A percentile compares a stretch with the other conserved stretches of the same genome.
phyloP scores from a whole-genome alignment of 2,888 invertebrate species.

The Patella caerulea region DNA sequence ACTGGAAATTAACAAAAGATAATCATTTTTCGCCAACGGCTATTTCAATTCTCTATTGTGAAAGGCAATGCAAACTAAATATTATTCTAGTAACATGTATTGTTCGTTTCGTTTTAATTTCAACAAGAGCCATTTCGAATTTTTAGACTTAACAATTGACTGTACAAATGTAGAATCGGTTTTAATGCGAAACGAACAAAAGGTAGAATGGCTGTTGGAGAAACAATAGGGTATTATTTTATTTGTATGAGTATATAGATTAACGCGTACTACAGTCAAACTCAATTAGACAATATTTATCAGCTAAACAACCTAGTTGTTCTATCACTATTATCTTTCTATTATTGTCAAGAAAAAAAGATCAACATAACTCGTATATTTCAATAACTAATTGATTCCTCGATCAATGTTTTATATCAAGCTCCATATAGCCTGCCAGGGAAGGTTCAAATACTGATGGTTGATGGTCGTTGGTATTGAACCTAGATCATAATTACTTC shows the following conservation, averaged over 20 bases:
- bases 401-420: too few species aligned
- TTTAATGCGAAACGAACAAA: conserved; percentile 6
- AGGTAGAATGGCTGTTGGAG: background rate
- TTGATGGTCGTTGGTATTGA: too few species aligned
- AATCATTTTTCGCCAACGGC: conserved; percentile 3
- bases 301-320: background rate
- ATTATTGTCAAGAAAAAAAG: too few species aligned
- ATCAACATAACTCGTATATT: too few species aligned
- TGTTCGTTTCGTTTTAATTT: conserved; percentile 12
- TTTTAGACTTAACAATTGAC: conserved; percentile 8
- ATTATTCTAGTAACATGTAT: background rate
- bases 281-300: conserved; percentile 11
- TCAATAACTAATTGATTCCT: too few species aligned
- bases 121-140: conserved; percentile 10
- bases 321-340: background rate
- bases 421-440: too few species aligned
- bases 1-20: background rate
- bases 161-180: conserved; percentile 10
- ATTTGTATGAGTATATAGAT: conserved; percentile 3
- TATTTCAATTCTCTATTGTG: conserved; percentile 1
- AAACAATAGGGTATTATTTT: background rate
- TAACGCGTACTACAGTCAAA: background rate
- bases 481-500: too few species aligned
- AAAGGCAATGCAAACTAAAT: conserved; percentile 7
- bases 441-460: too few species aligned